Evolutionary conservation across 92 coral and sea anemone species (phyloP).

Genomic region (Phenganax subtilis): DNA sequence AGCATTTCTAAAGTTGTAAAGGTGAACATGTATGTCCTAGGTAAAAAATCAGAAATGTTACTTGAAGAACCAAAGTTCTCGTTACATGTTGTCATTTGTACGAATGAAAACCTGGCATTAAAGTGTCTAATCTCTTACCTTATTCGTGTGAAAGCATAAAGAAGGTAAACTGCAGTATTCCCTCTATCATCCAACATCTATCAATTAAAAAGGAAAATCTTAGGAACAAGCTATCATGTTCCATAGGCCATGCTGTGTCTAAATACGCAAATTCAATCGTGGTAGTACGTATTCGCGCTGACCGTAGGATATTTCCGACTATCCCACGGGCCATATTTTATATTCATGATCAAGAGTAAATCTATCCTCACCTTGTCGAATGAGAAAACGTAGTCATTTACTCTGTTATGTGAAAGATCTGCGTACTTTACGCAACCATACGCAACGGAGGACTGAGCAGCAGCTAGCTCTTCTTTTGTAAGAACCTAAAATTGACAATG

Average conservation of each 20-base stretch:
- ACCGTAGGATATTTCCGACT: too few species aligned
- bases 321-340: too few species aligned
- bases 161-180: constrained; percentile 90
- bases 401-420: constrained; percentile 90
- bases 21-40: too few species aligned
- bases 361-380: constrained; percentile 80
- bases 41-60: too few species aligned
- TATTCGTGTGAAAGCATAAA: constrained; percentile 89
- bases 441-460: constrained; percentile 90
- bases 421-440: constrained; percentile 97
- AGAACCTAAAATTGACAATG: constrained; percentile 55
- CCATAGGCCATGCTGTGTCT: too few species aligned
- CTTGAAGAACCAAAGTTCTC: too few species aligned
- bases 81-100: neutral
- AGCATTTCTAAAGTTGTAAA: too few species aligned
- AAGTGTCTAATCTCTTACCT: constrained; percentile 45
- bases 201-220: neutral
- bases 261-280: too few species aligned
- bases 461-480: constrained; percentile 66
- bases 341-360: neutral
- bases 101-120: too few species aligned
- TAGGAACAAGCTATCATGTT: neutral
- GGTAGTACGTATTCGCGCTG: too few species aligned
- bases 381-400: constrained; percentile 92
- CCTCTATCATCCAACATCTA: constrained; percentile 99